These are phyloP conservation scores for Grammomys dolichurus DNA, from an alignment of 2,113 vertebrate species.

Conservation along the genomic window DNA sequence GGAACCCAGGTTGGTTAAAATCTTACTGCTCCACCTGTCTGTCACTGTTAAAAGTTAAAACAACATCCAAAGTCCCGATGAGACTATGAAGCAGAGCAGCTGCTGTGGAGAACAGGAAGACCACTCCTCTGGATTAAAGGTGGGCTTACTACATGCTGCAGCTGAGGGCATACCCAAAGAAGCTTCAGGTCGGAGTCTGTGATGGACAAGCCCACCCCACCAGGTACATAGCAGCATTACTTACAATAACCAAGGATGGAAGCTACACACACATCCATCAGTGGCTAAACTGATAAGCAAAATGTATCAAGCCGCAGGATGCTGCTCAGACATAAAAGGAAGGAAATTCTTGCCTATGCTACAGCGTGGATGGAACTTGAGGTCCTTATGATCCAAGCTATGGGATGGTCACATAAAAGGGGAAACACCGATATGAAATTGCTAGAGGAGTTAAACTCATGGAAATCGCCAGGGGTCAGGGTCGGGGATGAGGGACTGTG, in stretches of 20 bases:
- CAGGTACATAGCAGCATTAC: not conserved
- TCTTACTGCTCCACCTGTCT: not conserved
- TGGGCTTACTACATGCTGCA: not conserved
- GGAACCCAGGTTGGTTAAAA: not conserved
- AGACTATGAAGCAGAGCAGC: no score
- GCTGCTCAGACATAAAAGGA: not conserved
- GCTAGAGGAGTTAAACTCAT: not conserved
- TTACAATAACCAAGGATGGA: not conserved
- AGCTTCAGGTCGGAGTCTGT: no score
- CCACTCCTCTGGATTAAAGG: not conserved
- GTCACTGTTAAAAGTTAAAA: not conserved
- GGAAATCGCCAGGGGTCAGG: not conserved
- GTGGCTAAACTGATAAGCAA: no score
- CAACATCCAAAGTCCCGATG: not conserved
- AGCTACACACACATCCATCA: not conserved
- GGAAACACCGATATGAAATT: not conserved
- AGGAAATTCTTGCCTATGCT: not conserved
- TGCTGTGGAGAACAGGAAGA: not conserved
- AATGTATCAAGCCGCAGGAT: no score
- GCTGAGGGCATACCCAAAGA: fast-evolving
- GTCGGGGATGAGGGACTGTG: fast-evolving
- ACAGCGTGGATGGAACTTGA: fast-evolving
- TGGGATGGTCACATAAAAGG: not conserved
- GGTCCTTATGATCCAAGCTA: not conserved
- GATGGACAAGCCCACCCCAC: not conserved